A percentile compares a stretch with the other conserved stretches of the same genome.
phyloP scores from a whole-genome alignment of 2,113 vertebrate genomes.

The Amphiprion percula region DNA sequence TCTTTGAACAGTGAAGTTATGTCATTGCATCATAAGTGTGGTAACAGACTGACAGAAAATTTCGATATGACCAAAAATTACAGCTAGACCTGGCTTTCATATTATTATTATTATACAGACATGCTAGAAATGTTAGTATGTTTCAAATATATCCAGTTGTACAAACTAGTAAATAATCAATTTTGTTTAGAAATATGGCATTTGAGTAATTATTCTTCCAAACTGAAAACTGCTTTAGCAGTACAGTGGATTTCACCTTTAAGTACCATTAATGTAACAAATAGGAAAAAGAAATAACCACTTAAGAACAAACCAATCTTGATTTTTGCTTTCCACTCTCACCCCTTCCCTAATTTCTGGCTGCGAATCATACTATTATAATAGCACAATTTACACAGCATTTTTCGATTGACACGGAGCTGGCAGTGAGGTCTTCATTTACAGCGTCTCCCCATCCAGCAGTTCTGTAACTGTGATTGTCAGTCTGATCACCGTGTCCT shows the following conservation, averaged over 20 bases:
- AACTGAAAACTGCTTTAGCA: not conserved
- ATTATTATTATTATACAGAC: not conserved
- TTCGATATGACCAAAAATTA: not conserved
- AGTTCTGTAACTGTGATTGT: not conserved
- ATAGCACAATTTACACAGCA: not conserved
- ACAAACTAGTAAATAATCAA: not conserved
- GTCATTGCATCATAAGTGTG: slow-evolving; percentile 29
- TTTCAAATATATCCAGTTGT: too few relatives aligned
- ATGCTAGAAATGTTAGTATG: not conserved
- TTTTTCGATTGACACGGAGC: not conserved
- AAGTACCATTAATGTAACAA: slow-evolving; percentile 15
- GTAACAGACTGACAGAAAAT: slow-evolving; percentile 19
- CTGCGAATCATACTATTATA: not conserved
- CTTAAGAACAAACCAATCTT: not conserved
- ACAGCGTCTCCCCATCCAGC: not conserved
- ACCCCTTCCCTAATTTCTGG: not conserved
- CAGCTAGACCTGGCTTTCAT: not conserved
- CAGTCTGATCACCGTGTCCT: slow-evolving; percentile 35
- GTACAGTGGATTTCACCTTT: slow-evolving; percentile 3
- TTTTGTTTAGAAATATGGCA: not conserved
- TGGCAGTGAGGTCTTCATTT: slow-evolving; percentile 17
- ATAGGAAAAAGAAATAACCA: slow-evolving; percentile 13
- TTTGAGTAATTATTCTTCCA: not conserved
- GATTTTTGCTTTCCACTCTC: not conserved
- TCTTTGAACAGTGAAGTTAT: slow-evolving; percentile 43